A percentile compares a stretch with the other conserved stretches of the same genome.
phyloP scores from a whole-genome alignment of 1,140 invertebrate species.

The Panagrolaimus sp. region DNA sequence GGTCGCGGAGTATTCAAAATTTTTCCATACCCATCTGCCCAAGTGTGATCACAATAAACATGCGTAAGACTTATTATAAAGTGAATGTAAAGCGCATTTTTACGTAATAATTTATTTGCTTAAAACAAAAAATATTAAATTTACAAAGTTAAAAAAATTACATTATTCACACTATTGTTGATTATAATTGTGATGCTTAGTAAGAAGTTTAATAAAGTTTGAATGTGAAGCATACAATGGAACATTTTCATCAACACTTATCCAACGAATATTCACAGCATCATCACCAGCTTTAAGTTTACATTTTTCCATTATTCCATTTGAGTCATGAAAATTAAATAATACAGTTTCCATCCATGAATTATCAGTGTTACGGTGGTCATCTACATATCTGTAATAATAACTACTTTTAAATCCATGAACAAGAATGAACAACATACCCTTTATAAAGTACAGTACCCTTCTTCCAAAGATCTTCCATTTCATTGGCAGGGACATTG shows the following conservation, averaged over 20 bases:
- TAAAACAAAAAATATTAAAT: too few species aligned
- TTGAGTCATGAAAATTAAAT: slow-evolving; percentile 81
- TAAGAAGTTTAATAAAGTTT: slow-evolving; percentile 33
- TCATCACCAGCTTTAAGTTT: slow-evolving; percentile 64
- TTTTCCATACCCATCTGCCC: too few species aligned
- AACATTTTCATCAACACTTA: slow-evolving; percentile 21
- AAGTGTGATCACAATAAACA: too few species aligned
- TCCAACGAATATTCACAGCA: slow-evolving; percentile 46
- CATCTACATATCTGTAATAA: too few species aligned
- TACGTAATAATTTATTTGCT: too few species aligned
- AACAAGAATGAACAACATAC: too few species aligned
- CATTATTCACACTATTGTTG: too few species aligned
- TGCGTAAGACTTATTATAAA: too few species aligned
- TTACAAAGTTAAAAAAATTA: too few species aligned
- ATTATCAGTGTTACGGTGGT: slow-evolving; percentile 92
- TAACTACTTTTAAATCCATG: too few species aligned
- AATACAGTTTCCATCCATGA: slow-evolving; percentile 95
- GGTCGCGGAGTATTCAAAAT: too few species aligned
- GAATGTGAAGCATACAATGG: slow-evolving; percentile 51
- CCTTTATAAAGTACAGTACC: slow-evolving; percentile 67
- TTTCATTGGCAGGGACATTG: slow-evolving; percentile 64
- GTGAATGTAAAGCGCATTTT: too few species aligned
- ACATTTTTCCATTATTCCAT: slow-evolving; percentile 67
- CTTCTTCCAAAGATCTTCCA: slow-evolving; percentile 71
- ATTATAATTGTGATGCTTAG: slow-evolving; percentile 23